phyloP scores from a whole-genome alignment of 1,140 invertebrate genomes.

The Venturia canescens region DNA sequence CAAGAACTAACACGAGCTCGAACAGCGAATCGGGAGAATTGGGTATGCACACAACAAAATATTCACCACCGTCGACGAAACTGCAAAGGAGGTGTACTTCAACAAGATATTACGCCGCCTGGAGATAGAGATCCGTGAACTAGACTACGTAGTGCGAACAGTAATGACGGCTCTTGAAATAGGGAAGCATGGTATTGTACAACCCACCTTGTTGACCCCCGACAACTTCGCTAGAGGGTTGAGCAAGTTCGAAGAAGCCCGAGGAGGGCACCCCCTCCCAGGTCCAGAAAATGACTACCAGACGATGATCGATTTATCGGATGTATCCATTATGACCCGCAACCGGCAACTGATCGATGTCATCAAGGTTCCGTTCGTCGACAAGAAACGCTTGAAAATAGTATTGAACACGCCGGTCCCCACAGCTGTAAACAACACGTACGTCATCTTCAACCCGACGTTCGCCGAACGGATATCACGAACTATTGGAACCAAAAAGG shows the following conservation, averaged over 20 bases:
- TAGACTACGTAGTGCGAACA: not conserved
- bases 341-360: constrained; percentile 5
- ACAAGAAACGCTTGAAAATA: not conserved
- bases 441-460: not conserved
- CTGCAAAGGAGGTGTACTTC: not conserved
- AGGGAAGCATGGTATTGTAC: not conserved
- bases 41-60: not conserved
- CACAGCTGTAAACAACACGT: not conserved
- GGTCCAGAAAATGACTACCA: not conserved
- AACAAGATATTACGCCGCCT: constrained; percentile 9
- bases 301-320: constrained; percentile 5
- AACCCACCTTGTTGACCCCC: not conserved
- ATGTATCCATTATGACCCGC: not conserved
- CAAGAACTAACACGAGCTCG: not conserved
- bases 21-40: not conserved
- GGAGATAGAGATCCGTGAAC: not conserved
- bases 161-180: constrained; percentile 5
- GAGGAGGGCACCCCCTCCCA: not conserved
- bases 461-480: too few species aligned
- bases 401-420: constrained; percentile 1
- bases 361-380: not conserved
- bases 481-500: too few species aligned
- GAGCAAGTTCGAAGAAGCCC: not conserved
- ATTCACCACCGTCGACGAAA: not conserved
- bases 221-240: not conserved